Evolutionary conservation across 2,113 vertebrate genomes (phyloP).

Genomic region (Heteronetta atricapilla): DNA sequence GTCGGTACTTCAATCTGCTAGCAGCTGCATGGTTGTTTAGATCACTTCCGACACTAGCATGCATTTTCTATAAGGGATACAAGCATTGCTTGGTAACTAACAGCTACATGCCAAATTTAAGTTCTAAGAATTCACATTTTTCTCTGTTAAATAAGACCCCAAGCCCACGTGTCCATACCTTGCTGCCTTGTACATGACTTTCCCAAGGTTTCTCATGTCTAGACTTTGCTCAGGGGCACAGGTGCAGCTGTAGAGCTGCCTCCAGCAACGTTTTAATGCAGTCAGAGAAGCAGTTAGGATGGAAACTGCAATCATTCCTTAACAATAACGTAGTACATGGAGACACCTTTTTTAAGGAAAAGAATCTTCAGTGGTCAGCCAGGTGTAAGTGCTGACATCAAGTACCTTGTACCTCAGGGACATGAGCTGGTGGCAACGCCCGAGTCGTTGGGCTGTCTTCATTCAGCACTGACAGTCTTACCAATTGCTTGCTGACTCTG

Average conservation of each 20-base stretch:
- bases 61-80: background rate
- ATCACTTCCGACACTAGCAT: background rate
- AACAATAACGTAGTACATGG: background rate
- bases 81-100: background rate
- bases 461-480: background rate
- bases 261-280: background rate
- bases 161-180: background rate
- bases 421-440: background rate
- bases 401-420: background rate
- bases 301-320: background rate
- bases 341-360: background rate
- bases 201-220: background rate
- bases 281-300: background rate
- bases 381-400: background rate
- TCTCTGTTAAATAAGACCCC: background rate
- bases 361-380: background rate
- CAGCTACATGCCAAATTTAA: background rate
- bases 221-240: background rate
- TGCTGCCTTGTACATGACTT: background rate
- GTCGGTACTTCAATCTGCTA: background rate
- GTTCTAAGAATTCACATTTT: background rate
- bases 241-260: background rate
- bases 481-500: background rate
- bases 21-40: rapidly evolving
- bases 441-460: background rate